phyloP scores from a whole-genome alignment of 2,888 invertebrate species.

The Laspeyria flexula region DNA sequence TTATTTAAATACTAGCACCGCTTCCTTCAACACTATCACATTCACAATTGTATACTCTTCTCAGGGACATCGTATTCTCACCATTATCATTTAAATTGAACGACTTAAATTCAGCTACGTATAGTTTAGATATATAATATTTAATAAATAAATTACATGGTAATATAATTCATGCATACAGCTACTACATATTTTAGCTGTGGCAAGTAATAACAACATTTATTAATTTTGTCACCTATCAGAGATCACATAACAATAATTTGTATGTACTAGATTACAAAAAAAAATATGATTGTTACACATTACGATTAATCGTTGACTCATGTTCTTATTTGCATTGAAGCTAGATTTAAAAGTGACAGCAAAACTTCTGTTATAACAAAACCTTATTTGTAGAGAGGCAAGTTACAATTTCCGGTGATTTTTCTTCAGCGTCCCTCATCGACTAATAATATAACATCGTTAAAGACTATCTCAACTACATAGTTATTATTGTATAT shows the following conservation, averaged over 20 bases:
- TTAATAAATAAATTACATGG: not conserved
- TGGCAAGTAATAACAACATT: not conserved
- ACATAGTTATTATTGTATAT: no score
- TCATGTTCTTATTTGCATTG: no score
- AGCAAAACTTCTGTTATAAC: no score
- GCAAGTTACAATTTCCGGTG: no score
- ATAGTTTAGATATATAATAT: not conserved
- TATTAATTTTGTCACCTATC: not conserved
- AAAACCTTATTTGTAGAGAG: no score
- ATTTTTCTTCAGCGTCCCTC: no score
- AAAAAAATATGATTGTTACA: not conserved
- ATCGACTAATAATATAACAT: no score
- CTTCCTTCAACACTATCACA: slow-evolving; percentile 57
- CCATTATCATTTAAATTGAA: not conserved
- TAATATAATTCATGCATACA: not conserved
- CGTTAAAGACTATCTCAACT: no score
- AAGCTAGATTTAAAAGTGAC: no score
- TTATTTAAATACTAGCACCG: slow-evolving; percentile 71
- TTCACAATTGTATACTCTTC: slow-evolving; percentile 45
- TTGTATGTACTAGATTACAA: not conserved
- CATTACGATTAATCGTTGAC: not conserved
- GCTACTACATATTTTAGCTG: not conserved
- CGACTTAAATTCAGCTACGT: not conserved
- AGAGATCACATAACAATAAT: not conserved
- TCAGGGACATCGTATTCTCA: slow-evolving; percentile 1